A percentile compares a stretch with the other conserved stretches of the same genome.
phyloP scores from a whole-genome alignment of 2,888 invertebrate species.

The Molanna angustata region DNA sequence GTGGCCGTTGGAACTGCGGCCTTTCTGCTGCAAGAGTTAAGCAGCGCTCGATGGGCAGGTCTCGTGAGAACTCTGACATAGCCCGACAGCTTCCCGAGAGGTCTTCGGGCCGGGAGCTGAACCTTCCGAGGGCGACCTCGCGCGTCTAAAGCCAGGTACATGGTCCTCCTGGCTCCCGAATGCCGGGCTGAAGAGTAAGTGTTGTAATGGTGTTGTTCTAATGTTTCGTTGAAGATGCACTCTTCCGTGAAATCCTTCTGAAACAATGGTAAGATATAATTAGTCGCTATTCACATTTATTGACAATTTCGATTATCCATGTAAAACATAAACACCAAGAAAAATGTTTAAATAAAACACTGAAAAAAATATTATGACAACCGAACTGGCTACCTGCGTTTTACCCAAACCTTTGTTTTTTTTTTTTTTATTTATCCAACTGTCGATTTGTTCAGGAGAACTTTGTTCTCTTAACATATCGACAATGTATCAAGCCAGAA shows the following conservation, averaged over 20 bases:
- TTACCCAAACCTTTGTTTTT: too few relatives aligned
- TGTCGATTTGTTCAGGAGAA: too few relatives aligned
- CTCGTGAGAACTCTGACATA: conserved; percentile 71
- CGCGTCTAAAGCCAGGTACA: conserved; percentile 75
- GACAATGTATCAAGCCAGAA: too few relatives aligned
- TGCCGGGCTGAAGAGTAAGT: conserved; percentile 76
- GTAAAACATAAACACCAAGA: too few relatives aligned
- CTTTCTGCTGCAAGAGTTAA: conserved; percentile 13
- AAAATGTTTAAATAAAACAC: too few relatives aligned
- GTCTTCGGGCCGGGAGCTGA: conserved; percentile 63
- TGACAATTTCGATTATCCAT: too few relatives aligned
- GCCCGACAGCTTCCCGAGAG: conserved; percentile 70
- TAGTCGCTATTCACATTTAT: too few relatives aligned
- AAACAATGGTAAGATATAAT: conserved; percentile 24
- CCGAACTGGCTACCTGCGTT: too few relatives aligned
- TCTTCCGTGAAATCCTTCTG: conserved; percentile 83
- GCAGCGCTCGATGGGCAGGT: conserved; percentile 46
- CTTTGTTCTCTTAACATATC: too few relatives aligned
- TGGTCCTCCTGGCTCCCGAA: conserved; percentile 64
- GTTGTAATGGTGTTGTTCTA: conserved; percentile 82
- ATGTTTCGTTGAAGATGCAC: conserved; percentile 84
- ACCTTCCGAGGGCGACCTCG: conserved; percentile 70
- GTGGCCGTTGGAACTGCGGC: conserved; percentile 35
- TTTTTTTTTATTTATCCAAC: too few relatives aligned
- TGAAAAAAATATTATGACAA: too few relatives aligned